Evolutionary conservation across 2,797 vertebrate genomes (phyloP), one percentile per base, ranked within the genome.

Genomic region (Halcyon leucocephala): DNA sequence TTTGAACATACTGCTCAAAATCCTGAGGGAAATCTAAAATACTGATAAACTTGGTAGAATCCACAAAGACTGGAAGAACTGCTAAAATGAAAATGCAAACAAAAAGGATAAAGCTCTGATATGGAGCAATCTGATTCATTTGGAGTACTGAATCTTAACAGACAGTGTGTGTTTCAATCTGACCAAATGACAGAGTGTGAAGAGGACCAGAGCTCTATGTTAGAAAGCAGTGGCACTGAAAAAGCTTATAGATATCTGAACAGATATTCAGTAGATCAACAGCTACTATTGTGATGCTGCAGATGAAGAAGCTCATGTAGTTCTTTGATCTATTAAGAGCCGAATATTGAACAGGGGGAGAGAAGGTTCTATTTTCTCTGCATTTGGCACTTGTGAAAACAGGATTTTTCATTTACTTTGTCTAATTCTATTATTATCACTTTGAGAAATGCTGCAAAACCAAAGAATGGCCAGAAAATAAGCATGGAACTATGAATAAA

Each of bases 381-480:
- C 49, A 41, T 72, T 73, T 82, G 58, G n/a, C 66, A 72, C 35
- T 57, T 69, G 17, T 37, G 33, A 81, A 91, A 89, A 84, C 39
- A 8, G 1, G 12, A 60, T 54, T 84, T 67, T 93, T 89, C 58
- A 46, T 72, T 33, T 71, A 19, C 13, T 93, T 89, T 81, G 54
- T 82, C 42, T 90, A 62, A 90, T 88, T 96, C 55, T 89, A 51
- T 88, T 90, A 67, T 69, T 86, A 67, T 73, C 39, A 20, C 83
- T 89, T 84, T 62, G 39, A 79, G 46, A 84, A 94, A 48, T 79
- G 29, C 54, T 24, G 12, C 61, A 65, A 61, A 95, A 65, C 24
- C 79, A 70, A 90, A 76, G 41, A 76, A 39, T 39, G 51, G 22
- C 55, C 73, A 76, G 86, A 84, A 93, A 88, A 83, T 86, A 89